These are phyloP conservation scores for Magallana gigas DNA, from an alignment of 1,140 invertebrate genomes.

Conservation along the genomic window DNA sequence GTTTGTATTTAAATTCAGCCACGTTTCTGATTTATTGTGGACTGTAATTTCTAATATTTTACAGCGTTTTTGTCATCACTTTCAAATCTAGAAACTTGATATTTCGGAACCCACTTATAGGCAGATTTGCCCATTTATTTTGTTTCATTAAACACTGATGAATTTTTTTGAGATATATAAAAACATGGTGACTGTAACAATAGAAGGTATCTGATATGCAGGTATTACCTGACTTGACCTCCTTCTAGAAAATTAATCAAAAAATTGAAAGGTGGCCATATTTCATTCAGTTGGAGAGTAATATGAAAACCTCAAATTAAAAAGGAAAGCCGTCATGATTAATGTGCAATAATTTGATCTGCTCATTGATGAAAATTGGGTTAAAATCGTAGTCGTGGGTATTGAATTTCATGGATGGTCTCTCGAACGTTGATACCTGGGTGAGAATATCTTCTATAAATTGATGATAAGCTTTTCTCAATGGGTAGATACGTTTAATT, in stretches of 20 bases:
- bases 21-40: background rate
- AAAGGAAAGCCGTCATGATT: background rate
- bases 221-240: background rate
- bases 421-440: background rate
- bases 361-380: conserved; percentile 1
- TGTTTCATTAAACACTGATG: conserved; percentile 8
- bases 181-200: background rate
- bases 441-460: background rate
- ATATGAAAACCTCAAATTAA: conserved; percentile 28
- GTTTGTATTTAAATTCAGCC: background rate
- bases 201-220: background rate
- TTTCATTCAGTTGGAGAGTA: conserved; percentile 8
- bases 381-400: background rate
- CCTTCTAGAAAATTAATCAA: background rate
- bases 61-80: background rate
- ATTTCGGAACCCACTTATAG: background rate
- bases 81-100: background rate
- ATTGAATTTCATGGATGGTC: background rate
- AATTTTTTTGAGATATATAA: background rate
- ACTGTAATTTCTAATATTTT: background rate
- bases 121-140: conserved; percentile 3
- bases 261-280: background rate
- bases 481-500: too few relatives aligned
- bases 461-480: background rate
- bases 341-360: conserved; percentile 30